Evolutionary conservation across 2,888 invertebrate species (phyloP).

Genomic region (Boloria selene): DNA sequence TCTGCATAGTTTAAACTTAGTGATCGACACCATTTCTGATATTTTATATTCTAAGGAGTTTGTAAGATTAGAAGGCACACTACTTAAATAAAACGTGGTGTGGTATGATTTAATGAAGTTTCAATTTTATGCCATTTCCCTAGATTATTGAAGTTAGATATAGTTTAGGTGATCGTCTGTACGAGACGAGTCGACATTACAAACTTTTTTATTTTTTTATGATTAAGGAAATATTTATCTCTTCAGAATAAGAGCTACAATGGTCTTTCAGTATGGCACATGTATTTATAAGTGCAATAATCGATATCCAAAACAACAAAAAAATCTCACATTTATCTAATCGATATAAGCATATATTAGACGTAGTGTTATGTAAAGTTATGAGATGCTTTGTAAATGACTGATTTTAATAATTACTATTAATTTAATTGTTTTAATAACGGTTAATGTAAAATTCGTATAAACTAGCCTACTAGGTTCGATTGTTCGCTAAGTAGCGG

Average conservation of each 20-base stretch:
- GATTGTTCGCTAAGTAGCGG: slow-evolving; percentile 58
- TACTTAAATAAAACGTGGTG: slow-evolving; percentile 33
- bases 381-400: slow-evolving; percentile 67
- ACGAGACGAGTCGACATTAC: slow-evolving; percentile 4
- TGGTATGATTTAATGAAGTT: slow-evolving; percentile 40
- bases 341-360: slow-evolving; percentile 36
- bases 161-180: slow-evolving; percentile 3
- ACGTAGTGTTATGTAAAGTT: slow-evolving; percentile 54
- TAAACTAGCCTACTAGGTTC: slow-evolving; percentile 36
- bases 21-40: slow-evolving; percentile 33
- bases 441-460: slow-evolving; percentile 50
- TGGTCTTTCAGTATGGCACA: slow-evolving; percentile 24
- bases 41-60: slow-evolving; percentile 19
- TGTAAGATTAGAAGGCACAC: slow-evolving; percentile 26
- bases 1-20: slow-evolving; percentile 36
- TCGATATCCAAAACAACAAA: slow-evolving; percentile 53
- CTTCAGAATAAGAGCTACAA: slow-evolving; percentile 19
- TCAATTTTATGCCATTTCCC: slow-evolving; percentile 53
- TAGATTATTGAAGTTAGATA: slow-evolving; percentile 42
- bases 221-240: slow-evolving; percentile 30
- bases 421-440: slow-evolving; percentile 69
- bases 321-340: slow-evolving; percentile 46
- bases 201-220: slow-evolving; percentile 36
- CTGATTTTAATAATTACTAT: slow-evolving; percentile 69
- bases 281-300: slow-evolving; percentile 54